Conservation (phyloP, 2,888 invertebrate genomes). For the Anarsia innoxiella region DNA sequence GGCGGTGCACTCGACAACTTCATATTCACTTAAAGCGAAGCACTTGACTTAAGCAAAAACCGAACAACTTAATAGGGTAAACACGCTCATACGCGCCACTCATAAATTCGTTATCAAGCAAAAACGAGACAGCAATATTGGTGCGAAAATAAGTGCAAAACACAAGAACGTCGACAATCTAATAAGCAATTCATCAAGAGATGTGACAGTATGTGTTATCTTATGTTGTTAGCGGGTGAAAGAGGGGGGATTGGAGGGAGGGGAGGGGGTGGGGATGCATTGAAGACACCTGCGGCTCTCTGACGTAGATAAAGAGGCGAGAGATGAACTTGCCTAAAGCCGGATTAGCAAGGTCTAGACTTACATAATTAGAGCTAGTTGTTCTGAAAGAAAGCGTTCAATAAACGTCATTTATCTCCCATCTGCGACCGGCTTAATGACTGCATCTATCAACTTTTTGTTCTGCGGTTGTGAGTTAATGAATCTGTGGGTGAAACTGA, state of each 20-base stretch:
- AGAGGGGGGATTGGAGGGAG: constrained; percentile 18
- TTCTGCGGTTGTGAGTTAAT: too few relatives aligned
- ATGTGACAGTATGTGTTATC: constrained; percentile 65
- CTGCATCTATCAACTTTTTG: not conserved
- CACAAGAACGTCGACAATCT: constrained; percentile 47
- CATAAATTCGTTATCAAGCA: constrained; percentile 33
- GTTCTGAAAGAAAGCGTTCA: constrained; percentile 18
- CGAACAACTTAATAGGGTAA: constrained; percentile 37
- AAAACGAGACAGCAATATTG: constrained; percentile 39
- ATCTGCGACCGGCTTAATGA: too few relatives aligned
- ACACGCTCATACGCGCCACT: constrained; percentile 27
- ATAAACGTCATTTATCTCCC: constrained; percentile 7
- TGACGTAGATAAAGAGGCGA: constrained; percentile 47
- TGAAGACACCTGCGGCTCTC: constrained; percentile 51
- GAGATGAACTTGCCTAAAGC: constrained; percentile 50
- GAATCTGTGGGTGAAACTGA: too few relatives aligned
- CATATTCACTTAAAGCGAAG: too few relatives aligned
- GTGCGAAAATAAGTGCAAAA: constrained; percentile 47
- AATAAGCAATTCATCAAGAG: constrained; percentile 68
- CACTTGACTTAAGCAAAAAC: too few relatives aligned
- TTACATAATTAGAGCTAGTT: constrained; percentile 41
- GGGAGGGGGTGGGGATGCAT: constrained; percentile 24
- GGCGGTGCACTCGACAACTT: too few relatives aligned
- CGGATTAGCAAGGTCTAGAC: constrained; percentile 53
- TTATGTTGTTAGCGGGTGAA: constrained; percentile 25